Percentiles rank a stretch among this genome's conserved stretches.
phyloP scores from a whole-genome alignment of 2,797 vertebrate genomes.

The Spinus pinus region DNA sequence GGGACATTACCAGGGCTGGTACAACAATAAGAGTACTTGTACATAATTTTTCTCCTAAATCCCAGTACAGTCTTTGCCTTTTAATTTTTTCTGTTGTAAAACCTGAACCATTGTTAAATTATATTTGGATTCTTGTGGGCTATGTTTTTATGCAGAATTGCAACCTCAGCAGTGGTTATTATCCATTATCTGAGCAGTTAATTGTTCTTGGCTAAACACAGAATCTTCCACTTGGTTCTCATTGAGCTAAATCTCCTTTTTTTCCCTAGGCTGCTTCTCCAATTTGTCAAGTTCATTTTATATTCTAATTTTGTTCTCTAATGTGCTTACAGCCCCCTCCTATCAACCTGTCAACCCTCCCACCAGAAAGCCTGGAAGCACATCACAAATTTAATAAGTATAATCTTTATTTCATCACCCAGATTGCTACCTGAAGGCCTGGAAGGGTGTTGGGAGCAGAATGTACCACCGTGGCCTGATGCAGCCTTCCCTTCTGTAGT shows the following conservation, averaged over 20 bases:
- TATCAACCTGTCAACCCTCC: slow-evolving; percentile 34
- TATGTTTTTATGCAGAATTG: neutral
- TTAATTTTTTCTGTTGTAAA: neutral
- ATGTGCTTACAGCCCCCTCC: neutral
- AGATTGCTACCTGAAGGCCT: neutral
- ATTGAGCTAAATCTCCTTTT: slow-evolving; percentile 3
- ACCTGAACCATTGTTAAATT: neutral
- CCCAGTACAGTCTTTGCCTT: neutral
- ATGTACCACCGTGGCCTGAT: neutral
- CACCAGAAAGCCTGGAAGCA: slow-evolving; percentile 8
- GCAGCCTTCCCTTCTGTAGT: neutral
- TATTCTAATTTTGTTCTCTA: slow-evolving; percentile 39
- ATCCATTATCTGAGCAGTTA: slow-evolving; percentile 21
- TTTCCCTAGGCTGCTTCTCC: slow-evolving; percentile 10
- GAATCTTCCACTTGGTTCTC: slow-evolving; percentile 35
- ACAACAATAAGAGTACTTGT: neutral
- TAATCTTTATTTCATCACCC: slow-evolving; percentile 33
- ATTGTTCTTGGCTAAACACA: slow-evolving; percentile 27
- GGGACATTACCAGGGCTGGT: neutral
- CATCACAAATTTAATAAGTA: slow-evolving; percentile 2
- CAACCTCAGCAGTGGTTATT: neutral
- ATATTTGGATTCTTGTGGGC: neutral
- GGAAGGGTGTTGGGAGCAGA: neutral
- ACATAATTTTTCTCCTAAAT: neutral
- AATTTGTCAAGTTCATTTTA: slow-evolving; percentile 53